A percentile compares a stretch with the other conserved stretches of the same genome.
Evolutionary conservation across 2,797 vertebrate species (phyloP).

Genomic region (Myotis planiceps): DNA sequence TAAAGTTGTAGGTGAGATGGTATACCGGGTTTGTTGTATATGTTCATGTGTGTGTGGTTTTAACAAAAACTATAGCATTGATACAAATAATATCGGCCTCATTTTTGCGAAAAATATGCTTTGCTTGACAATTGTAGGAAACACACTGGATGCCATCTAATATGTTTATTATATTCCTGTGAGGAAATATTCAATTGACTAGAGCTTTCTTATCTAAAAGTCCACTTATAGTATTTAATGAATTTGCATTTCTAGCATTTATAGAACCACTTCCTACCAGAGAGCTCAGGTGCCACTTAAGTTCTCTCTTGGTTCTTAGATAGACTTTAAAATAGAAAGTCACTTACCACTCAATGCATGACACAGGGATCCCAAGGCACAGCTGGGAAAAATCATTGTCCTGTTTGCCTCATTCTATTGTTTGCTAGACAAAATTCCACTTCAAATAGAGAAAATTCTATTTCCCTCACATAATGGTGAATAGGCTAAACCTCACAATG

Average conservation of each 20-base stretch:
- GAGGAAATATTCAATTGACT: neutral
- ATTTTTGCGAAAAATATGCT: neutral
- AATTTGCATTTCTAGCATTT: conserved; percentile 34
- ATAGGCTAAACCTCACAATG: neutral
- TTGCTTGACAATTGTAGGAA: neutral
- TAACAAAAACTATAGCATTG: neutral
- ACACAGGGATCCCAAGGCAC: neutral
- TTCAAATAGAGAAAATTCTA: conserved; percentile 41
- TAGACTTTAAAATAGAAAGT: conserved; percentile 44
- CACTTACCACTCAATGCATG: neutral
- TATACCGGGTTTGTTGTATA: neutral
- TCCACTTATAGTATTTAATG: neutral
- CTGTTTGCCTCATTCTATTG: conserved; percentile 37
- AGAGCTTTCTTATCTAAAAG: neutral
- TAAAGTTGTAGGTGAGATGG: neutral
- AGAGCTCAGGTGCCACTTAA: conserved; percentile 1
- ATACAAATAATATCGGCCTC: neutral
- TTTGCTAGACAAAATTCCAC: conserved; percentile 35
- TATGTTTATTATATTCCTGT: neutral
- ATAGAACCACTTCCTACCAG: neutral
- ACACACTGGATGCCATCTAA: neutral
- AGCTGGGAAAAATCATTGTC: conserved; percentile 50
- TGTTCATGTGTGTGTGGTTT: neutral
- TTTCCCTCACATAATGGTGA: neutral
- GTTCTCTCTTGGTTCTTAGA: neutral